A percentile compares a stretch with the other conserved stretches of the same genome.
Conservation (phyloP, 2,888 invertebrate species). For the Sinhomidia bicolor region DNA sequence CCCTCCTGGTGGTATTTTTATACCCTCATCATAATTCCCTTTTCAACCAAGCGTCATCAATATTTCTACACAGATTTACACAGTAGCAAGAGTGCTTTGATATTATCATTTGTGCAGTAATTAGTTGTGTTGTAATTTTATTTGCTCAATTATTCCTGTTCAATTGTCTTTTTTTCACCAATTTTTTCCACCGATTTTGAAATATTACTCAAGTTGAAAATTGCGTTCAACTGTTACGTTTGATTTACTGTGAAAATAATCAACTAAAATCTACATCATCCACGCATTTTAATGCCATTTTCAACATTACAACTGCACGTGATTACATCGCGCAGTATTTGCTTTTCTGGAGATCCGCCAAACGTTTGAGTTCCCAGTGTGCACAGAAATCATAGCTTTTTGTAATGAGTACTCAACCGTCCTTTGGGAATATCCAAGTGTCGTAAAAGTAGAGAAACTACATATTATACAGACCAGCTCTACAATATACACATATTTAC, state of each 20-base stretch:
- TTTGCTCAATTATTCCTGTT: too few species aligned
- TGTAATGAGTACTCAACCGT: not conserved
- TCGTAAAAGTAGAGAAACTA: constrained; percentile 4
- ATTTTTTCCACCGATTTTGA: too few species aligned
- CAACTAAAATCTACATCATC: too few species aligned
- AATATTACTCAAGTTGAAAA: too few species aligned
- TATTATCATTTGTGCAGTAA: too few species aligned
- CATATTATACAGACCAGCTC: not conserved
- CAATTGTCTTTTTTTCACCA: too few species aligned
- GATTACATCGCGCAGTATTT: not conserved
- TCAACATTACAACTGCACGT: too few species aligned
- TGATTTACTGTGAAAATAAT: too few species aligned
- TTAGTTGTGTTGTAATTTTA: not conserved
- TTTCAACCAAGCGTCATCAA: not conserved
- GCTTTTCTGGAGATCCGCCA: not conserved
- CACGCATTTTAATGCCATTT: too few species aligned
- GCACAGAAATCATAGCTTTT: not conserved
- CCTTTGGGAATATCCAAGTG: not conserved
- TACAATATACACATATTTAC: not conserved
- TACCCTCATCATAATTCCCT: not conserved
- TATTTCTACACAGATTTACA: not conserved
- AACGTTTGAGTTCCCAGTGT: not conserved
- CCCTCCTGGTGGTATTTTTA: constrained; percentile 29
- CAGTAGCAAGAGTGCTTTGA: not conserved
- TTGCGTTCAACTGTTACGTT: too few species aligned